Base-by-base conservation (phyloP, 2,888 invertebrate genomes). In the Ganaspis brasiliensis region DNA sequence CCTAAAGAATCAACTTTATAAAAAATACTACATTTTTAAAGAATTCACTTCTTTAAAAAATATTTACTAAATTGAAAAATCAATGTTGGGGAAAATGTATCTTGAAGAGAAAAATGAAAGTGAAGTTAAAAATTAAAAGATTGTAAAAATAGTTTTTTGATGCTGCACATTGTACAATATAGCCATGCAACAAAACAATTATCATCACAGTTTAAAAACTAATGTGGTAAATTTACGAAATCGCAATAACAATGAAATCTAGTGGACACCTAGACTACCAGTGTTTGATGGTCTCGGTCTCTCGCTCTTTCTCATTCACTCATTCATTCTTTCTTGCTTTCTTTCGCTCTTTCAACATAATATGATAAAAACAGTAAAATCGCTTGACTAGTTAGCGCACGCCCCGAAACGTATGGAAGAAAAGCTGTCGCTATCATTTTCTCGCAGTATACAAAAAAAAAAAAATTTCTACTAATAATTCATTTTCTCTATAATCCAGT, bases 351-450 rank as follows among this genome's bases (percentile, higher is more conserved):
- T 86, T 84, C 78, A 81, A 83, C 72, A 84, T 78, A 77, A 82
- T 31, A 16, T 82, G 83, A 85, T 82, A 87, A 86, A 89, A 89
- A 88, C 86, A 87, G 86, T 89, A 86, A 89, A 88, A 90, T 89
- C 88, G 88, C 89, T 90, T 91, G 91, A 90, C 91, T 91, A 91
- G 91, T 90, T 89, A 90, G 89, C 89, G 87, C 87, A 87, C 86
- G 88, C 88, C 87, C 88, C 85, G 80, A 86, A 89, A 87, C 85
- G 83, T 81, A 79, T 78, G 79, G 82, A 82, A 82, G 79, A 81
- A 79, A 81, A 82, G 78, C 76, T 77, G 77, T 75, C 73, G 76
- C 79, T 78, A 78, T 81, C 74, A 76, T 79, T 79, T 79, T 24
- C 74, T 73, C 75, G 75, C 79, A 73, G 77, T 75, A 71, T 76